Evolutionary conservation across 2,797 vertebrate genomes (phyloP).

Genomic region (Fistularia tabacaria): DNA sequence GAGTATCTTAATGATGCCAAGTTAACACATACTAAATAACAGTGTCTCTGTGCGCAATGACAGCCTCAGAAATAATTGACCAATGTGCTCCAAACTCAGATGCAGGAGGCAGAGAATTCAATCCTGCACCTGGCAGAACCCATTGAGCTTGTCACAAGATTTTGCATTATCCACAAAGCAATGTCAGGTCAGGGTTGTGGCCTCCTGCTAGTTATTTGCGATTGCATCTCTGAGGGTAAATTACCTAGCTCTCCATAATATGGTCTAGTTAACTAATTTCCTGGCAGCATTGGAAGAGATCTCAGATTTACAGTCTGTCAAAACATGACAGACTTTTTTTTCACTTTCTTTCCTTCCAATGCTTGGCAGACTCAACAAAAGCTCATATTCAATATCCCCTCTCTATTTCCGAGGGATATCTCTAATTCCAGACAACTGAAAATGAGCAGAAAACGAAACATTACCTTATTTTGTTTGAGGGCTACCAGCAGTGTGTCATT

Average conservation of each 20-base stretch:
- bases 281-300: constrained; percentile 68
- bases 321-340: constrained; percentile 67
- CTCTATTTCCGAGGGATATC: constrained; percentile 48
- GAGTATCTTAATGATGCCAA: constrained; percentile 80
- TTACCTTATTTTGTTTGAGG: constrained; percentile 72
- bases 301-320: constrained; percentile 73
- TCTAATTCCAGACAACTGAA: constrained; percentile 70
- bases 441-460: constrained; percentile 69
- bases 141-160: constrained; percentile 80
- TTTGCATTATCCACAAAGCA: constrained; percentile 82
- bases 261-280: constrained; percentile 80
- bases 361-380: constrained; percentile 61
- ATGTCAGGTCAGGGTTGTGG: constrained; percentile 79
- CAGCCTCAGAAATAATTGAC: constrained; percentile 86
- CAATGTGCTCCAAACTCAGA: constrained; percentile 79
- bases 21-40: constrained; percentile 85
- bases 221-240: constrained; percentile 78
- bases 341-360: constrained; percentile 46
- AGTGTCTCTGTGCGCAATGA: constrained; percentile 75
- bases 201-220: constrained; percentile 75
- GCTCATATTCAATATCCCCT: constrained; percentile 68
- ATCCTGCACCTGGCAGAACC: constrained; percentile 80
- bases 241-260: constrained; percentile 78
- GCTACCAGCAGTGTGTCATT: constrained; percentile 71
- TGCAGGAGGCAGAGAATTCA: constrained; percentile 80